A percentile compares a stretch with the other conserved stretches of the same genome.
Conservation (phyloP, 2,888 invertebrate species). For the Patella pellucida region DNA sequence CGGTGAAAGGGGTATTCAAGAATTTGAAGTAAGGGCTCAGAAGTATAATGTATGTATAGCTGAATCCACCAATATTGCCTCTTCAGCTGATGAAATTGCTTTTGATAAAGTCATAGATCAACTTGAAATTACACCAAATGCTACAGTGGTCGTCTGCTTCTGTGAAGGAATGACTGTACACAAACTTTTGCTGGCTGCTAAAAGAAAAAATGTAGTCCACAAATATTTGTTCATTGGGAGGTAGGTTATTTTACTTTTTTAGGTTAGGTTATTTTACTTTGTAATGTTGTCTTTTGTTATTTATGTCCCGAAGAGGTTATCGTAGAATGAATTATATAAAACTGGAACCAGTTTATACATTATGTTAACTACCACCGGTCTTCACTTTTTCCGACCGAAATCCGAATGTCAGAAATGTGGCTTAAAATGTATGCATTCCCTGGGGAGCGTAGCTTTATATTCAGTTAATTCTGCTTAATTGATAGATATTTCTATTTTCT, state of each 20-base stretch:
- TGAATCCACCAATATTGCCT: constrained; percentile 77
- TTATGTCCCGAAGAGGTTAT: neutral
- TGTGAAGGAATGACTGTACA: constrained; percentile 83
- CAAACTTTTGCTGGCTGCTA: constrained; percentile 77
- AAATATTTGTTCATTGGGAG: constrained; percentile 80
- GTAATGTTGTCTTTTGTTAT: neutral
- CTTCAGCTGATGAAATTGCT: constrained; percentile 75
- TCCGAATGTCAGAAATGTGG: no score
- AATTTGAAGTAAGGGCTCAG: constrained; percentile 80
- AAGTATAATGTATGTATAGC: constrained; percentile 81
- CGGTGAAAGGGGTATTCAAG: constrained; percentile 82
- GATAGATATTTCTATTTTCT: no score
- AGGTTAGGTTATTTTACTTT: no score
- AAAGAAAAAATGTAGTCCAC: constrained; percentile 75
- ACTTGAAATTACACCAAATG: constrained; percentile 75
- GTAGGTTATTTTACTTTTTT: constrained; percentile 72
- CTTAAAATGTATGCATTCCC: no score
- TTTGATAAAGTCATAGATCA: constrained; percentile 72
- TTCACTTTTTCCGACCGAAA: no score
- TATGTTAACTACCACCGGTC: no score
- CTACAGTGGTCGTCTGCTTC: constrained; percentile 81
- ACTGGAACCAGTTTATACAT: no score
- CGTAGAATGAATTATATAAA: neutral
- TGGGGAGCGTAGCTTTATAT: no score
- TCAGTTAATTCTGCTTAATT: no score